These are phyloP conservation scores for Cyanocitta stelleri DNA, from an alignment of 2,113 vertebrate genomes.

Conservation along the genomic window DNA sequence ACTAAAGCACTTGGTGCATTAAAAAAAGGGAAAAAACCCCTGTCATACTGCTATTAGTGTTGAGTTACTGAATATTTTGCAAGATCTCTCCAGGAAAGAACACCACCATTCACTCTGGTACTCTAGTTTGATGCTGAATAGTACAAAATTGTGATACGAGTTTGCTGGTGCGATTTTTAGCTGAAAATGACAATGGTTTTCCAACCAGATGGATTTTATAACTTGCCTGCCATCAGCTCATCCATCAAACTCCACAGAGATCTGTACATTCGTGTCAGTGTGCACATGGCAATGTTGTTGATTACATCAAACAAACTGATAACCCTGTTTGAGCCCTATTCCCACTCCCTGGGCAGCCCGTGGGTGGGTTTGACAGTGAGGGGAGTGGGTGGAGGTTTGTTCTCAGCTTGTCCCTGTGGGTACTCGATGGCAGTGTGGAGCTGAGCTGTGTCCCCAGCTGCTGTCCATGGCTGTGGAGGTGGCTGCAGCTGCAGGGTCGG, in stretches of 20 bases:
- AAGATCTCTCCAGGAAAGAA: neutral
- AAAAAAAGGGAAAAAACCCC: fast-evolving
- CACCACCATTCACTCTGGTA: neutral
- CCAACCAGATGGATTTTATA: slow-evolving; percentile 45
- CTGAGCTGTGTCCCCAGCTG: neutral
- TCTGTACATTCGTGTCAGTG: neutral
- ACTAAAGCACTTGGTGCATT: neutral
- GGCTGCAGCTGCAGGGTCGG: fast-evolving
- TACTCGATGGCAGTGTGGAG: neutral
- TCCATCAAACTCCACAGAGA: neutral
- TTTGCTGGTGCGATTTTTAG: slow-evolving; percentile 26
- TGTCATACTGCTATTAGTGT: neutral
- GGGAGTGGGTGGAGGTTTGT: neutral
- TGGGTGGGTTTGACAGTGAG: neutral
- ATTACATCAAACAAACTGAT: neutral
- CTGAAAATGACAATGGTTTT: slow-evolving; percentile 34
- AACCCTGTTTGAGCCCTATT: neutral
- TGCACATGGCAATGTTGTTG: neutral
- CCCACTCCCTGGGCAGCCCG: neutral
- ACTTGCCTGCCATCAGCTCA: slow-evolving; percentile 22
- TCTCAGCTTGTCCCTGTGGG: neutral
- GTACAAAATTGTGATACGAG: neutral
- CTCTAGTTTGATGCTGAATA: neutral
- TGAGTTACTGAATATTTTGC: neutral
- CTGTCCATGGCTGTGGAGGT: neutral